Conservation (phyloP, 2,888 invertebrate genomes). For the Rhyacophila evoluta region DNA sequence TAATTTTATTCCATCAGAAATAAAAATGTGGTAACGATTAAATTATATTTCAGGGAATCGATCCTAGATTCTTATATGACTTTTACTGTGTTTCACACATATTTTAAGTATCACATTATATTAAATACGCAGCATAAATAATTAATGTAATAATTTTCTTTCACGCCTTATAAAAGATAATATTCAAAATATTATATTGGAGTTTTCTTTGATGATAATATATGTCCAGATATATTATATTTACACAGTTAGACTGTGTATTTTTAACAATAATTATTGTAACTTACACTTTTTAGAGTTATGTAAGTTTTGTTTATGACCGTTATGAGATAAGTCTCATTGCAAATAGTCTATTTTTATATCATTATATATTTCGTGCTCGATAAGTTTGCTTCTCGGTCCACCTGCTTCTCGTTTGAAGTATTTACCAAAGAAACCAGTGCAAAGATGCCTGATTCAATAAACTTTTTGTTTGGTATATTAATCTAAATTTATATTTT, state of each 20-base stretch:
- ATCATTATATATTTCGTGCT: neutral
- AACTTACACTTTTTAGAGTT: neutral
- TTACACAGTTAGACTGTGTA: neutral
- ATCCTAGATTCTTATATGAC: neutral
- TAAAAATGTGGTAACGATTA: neutral
- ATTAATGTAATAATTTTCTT: neutral
- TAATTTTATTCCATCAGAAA: neutral
- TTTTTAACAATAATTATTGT: neutral
- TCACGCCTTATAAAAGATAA: neutral
- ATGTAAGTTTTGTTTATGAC: neutral
- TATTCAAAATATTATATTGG: neutral
- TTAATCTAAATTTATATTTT: neutral
- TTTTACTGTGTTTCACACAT: neutral
- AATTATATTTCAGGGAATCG: neutral
- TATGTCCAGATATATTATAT: neutral
- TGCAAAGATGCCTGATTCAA: neutral
- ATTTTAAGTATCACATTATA: neutral
- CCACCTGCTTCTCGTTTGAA: neutral
- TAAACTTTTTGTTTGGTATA: neutral
- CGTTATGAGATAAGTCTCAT: neutral
- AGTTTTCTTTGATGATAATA: neutral
- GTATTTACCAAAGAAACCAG: neutral
- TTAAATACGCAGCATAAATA: neutral
- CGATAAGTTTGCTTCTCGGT: neutral
- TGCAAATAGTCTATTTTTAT: conserved; percentile 19